A percentile compares a stretch with the other conserved stretches of the same genome.
phyloP scores from a whole-genome alignment of 2,797 vertebrate species.

The Etheostoma perlongum region DNA sequence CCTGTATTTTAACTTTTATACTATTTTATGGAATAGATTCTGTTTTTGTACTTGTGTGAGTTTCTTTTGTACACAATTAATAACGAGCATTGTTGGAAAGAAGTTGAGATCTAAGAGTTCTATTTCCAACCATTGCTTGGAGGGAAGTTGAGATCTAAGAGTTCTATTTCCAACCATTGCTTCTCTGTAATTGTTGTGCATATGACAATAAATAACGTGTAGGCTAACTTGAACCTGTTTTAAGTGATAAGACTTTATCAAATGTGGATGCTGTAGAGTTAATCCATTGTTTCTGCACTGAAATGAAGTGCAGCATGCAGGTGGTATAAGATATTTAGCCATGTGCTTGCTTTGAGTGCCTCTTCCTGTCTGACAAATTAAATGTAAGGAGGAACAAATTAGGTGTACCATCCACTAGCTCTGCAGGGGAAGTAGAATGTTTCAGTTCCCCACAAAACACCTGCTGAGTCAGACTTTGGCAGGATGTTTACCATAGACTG shows the following conservation, averaged over 20 bases:
- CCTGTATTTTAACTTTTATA: background rate
- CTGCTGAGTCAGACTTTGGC: slow-evolving; percentile 21
- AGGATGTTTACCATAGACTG: no score
- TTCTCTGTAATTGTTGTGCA: background rate
- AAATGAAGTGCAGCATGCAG: background rate
- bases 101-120: background rate
- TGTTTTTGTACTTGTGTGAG: background rate
- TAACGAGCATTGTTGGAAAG: background rate
- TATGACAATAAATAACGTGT: no score
- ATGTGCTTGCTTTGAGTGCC: no score
- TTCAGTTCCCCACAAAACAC: slow-evolving; percentile 32
- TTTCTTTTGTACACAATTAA: background rate
- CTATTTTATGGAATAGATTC: background rate
- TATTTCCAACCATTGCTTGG: background rate
- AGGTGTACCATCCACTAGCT: background rate
- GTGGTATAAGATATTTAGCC: no score
- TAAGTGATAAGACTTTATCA: background rate
- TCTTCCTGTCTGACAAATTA: background rate
- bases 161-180: background rate
- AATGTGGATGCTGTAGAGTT: background rate
- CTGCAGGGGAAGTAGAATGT: slow-evolving; percentile 23
- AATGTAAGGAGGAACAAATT: slow-evolving; percentile 2
- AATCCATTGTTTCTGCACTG: background rate
- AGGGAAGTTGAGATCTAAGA: background rate
- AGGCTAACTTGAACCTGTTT: background rate